These are phyloP conservation scores for Harpagifer antarcticus DNA, from an alignment of 2,797 vertebrate species.

Conservation along the genomic window DNA sequence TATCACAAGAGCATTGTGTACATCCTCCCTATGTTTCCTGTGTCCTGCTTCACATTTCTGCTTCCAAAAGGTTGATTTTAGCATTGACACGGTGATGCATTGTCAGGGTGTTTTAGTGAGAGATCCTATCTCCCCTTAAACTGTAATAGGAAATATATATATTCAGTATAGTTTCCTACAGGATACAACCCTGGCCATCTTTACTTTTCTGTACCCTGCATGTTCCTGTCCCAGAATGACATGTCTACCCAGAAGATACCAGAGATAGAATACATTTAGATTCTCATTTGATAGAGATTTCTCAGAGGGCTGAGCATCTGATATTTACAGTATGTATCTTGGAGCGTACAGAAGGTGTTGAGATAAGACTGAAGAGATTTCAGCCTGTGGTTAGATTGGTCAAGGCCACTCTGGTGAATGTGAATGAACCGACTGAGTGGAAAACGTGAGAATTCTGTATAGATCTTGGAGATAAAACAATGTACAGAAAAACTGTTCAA, in stretches of 20 bases:
- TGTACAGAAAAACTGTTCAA: not conserved
- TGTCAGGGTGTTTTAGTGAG: not conserved
- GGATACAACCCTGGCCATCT: not conserved
- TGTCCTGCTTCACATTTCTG: too few species aligned
- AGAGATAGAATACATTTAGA: slow-evolving; percentile 2
- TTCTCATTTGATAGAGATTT: not conserved
- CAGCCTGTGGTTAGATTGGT: slow-evolving; percentile 33
- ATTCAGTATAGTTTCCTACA: not conserved
- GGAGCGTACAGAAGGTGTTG: slow-evolving; percentile 7
- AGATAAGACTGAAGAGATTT: slow-evolving; percentile 29
- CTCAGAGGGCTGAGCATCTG: not conserved
- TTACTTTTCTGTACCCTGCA: not conserved
- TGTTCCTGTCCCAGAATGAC: not conserved
- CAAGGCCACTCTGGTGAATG: slow-evolving; percentile 14
- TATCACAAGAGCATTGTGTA: not conserved
- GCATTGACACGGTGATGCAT: not conserved
- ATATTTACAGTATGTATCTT: not conserved
- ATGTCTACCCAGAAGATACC: not conserved
- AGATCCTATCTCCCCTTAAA: not conserved
- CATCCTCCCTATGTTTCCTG: not conserved
- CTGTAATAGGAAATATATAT: not conserved
- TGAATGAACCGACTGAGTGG: too few species aligned
- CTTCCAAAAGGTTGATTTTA: not conserved
- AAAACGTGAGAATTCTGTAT: too few species aligned
- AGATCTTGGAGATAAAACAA: not conserved